Conservation (phyloP, 2,888 invertebrate species). For the Morinoia aosen region DNA sequence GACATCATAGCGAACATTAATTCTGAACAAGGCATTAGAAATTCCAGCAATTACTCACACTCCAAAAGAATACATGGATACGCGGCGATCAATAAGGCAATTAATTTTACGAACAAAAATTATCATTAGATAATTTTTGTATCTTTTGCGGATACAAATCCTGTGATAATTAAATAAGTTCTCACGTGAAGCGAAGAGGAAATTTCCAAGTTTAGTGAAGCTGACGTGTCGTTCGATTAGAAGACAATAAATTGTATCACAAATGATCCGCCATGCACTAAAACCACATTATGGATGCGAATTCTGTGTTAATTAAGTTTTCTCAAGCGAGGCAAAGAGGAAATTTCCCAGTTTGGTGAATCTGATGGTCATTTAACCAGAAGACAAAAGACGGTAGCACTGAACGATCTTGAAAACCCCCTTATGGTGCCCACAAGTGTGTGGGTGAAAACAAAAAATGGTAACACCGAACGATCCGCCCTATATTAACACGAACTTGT, state of each 20-base stretch:
- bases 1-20: too few species aligned
- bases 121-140: too few species aligned
- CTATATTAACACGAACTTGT: too few species aligned
- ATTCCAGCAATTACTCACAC: too few species aligned
- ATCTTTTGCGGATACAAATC: neutral
- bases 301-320: neutral
- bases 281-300: neutral
- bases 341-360: neutral
- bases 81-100: too few species aligned
- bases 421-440: constrained; percentile 69
- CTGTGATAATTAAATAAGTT: neutral
- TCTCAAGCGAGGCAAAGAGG: neutral
- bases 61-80: too few species aligned
- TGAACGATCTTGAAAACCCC: neutral
- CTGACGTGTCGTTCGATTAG: neutral
- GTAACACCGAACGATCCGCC: too few species aligned
- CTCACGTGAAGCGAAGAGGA: neutral
- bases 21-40: too few species aligned
- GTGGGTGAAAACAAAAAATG: constrained; percentile 72
- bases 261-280: neutral
- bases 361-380: neutral
- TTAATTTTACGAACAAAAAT: too few species aligned
- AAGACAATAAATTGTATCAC: neutral
- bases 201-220: neutral
- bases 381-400: neutral